Evolutionary conservation across 2,888 invertebrate species (phyloP), one percentile per base, ranked within the genome.

Genomic region (Tetheella fluctuosa): DNA sequence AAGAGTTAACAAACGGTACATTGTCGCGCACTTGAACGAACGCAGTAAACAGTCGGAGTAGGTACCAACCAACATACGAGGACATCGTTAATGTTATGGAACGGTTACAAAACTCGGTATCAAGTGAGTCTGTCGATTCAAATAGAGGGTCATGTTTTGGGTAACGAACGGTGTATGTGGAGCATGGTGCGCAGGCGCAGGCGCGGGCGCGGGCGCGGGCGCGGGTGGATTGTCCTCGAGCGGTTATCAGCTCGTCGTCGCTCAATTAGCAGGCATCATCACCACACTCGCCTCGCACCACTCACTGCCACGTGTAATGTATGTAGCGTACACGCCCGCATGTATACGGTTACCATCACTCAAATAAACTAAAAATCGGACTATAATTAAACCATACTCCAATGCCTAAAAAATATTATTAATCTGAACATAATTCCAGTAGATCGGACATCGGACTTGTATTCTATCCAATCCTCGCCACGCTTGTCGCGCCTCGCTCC

Each of bases 191-290:
- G 20, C 0, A 1, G 42, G 8, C 2, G 17, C 4, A 4, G n/a
- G 7, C 8, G n/a, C 5, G 15, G 54, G 23, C 59, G 60, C 57
- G 58, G 59, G 39, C 63, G 67, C 60, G 61, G 37, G 63, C 68
- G 59, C 62, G 67, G 63, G 66, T 58, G 61, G 42, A 34, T 54
- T 48, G 42, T 48, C 42, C 42, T 48, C 42, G 42, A 48, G 42
- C 42, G 55, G 54, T 17, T 52, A 48, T 42, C 59, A 39, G 37
- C 23, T 58, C 56, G 58, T 56, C 48, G 63, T 59, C 48, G 63
- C 61, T 37, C 39, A 42, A 42, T 42, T 42, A 42, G n/a, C 39
- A 15, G n/a, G 17, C 39, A 3, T 42, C 39, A 42, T 17, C 39
- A 42, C 39, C 39, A 42, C 15, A 42, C 39, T 8, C 10, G 4